Evolutionary conservation across 2,113 vertebrate genomes (phyloP).

Genomic region (Corythornis madagascariensis): DNA sequence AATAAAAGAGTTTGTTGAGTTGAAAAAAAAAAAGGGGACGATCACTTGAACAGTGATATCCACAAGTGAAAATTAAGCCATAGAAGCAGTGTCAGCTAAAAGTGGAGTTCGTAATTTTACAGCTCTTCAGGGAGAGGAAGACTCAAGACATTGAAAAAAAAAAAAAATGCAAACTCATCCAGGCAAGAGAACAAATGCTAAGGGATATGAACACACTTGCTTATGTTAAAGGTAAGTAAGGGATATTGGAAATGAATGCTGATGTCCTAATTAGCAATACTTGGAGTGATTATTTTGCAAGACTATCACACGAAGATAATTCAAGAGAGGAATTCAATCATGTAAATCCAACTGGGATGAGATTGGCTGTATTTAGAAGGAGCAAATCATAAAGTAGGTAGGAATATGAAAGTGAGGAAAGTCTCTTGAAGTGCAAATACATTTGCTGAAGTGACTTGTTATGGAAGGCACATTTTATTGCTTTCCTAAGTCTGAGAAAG

Average conservation of each 20-base stretch:
- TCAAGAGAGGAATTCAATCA: neutral
- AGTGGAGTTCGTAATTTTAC: neutral
- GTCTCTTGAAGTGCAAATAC: constrained; percentile 8
- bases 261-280: constrained; percentile 34
- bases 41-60: neutral
- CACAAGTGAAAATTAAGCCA: neutral
- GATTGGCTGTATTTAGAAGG: neutral
- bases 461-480: constrained; percentile 26
- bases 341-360: neutral
- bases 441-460: constrained; percentile 32
- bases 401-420: neutral
- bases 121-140: neutral
- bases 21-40: neutral
- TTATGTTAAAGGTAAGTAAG: constrained; percentile 14
- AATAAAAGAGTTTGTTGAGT: neutral
- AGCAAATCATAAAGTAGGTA: neutral
- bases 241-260: constrained; percentile 9
- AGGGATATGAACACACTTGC: neutral
- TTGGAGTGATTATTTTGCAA: constrained; percentile 27
- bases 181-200: neutral
- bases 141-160: neutral
- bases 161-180: neutral
- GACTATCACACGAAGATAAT: neutral
- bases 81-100: neutral
- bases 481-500: constrained; percentile 26